These are phyloP conservation scores for Scaptomyza hsui DNA, from an alignment of 1,140 invertebrate species.

Conservation along the genomic window DNA sequence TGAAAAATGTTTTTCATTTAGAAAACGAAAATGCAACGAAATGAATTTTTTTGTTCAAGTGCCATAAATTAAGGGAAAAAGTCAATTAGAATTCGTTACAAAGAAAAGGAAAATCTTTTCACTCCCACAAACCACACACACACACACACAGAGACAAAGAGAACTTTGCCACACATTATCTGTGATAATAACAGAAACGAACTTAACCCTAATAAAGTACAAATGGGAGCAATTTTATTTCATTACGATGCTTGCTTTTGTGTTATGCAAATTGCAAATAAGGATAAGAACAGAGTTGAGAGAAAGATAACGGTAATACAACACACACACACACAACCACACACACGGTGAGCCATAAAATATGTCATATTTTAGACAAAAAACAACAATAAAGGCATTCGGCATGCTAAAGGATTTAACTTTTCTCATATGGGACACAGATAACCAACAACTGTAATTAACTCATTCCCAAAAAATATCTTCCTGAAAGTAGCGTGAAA, in stretches of 20 bases:
- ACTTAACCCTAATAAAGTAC: slow-evolving; percentile 78
- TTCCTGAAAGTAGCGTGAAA: slow-evolving; percentile 48
- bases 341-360: slow-evolving; percentile 66
- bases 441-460: slow-evolving; percentile 53
- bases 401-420: slow-evolving; percentile 16
- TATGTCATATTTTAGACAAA: slow-evolving; percentile 68
- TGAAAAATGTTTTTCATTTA: slow-evolving; percentile 56
- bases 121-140: not conserved
- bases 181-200: slow-evolving; percentile 63
- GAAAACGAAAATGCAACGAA: slow-evolving; percentile 32
- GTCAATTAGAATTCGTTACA: slow-evolving; percentile 60
- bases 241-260: slow-evolving; percentile 52
- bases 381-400: slow-evolving; percentile 74
- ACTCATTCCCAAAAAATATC: slow-evolving; percentile 33
- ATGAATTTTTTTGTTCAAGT: slow-evolving; percentile 8
- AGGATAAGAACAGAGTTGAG: not conserved
- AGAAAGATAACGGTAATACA: slow-evolving; percentile 38
- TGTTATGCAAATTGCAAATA: slow-evolving; percentile 35
- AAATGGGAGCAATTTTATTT: slow-evolving; percentile 83
- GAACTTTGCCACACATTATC: slow-evolving; percentile 47
- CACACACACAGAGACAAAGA: slow-evolving; percentile 3
- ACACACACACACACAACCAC: not conserved
- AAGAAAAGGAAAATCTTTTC: slow-evolving; percentile 1
- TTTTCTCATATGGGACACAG: slow-evolving; percentile 52
- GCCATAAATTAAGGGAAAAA: slow-evolving; percentile 52